Base-by-base conservation (phyloP, 2,888 invertebrate species). In the Ennomos fuscantarius region DNA sequence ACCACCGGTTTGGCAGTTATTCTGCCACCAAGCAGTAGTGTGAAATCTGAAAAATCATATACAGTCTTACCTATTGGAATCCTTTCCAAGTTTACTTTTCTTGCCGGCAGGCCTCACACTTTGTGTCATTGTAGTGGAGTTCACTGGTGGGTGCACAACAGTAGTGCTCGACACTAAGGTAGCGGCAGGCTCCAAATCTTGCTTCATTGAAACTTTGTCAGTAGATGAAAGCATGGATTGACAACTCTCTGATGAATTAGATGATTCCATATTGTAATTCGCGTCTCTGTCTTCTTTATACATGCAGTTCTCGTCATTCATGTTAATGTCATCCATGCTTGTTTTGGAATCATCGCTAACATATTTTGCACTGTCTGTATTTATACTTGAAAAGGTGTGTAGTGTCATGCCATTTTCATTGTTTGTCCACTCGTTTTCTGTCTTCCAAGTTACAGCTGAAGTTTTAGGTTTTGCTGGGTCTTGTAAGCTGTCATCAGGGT, bases 261-360 rank as follows among this genome's bases (percentile, higher is more conserved):
- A 92, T 8, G 89, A 90, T 66, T 92, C 92, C 89, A 92, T 91
- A 68, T 91, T 91, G 68, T 80, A 92, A 68, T 90, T 92, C 24
- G 89, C 81, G 76, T 91, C 91, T 60, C 91, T 85, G 49, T 90
- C 91, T 55, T 91, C 88, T 72, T 90, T 91, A 60, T 85, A 89
- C 81, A 89, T 85, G 65, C 88, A 89, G 68, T 89, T 89, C 56
- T 91, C 92, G 63, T 92, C 92, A 75, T 89, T 91, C 60, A 87
- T 79, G 68, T 84, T 86, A n/a, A 82, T 83, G 75, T 92, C 92
- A 37, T 92, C 92, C 74, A 91, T 82, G 60, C 90, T 89, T 0
- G 88, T 87, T 77, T 92, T 92, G 2, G 91, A 87, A 68, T 92
- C 92, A 70, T 92, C 92, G 72, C 84, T 89, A 2, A 87, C 81